Evolutionary conservation across 2,113 vertebrate genomes (phyloP).

Genomic region (Pluvianellus socialis): DNA sequence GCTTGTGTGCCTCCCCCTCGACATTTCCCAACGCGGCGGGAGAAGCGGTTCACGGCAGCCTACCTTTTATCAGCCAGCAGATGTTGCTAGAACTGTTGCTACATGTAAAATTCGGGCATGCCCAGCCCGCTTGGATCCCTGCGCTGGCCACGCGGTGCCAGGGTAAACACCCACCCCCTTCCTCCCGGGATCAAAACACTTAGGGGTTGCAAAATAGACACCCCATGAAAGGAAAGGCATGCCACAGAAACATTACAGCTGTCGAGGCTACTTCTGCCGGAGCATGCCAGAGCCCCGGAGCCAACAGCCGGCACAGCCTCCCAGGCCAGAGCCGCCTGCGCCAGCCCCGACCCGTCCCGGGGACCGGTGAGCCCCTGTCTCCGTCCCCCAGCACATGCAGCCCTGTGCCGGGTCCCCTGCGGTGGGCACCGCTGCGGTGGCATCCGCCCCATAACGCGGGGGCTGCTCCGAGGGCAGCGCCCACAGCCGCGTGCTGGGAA

Average conservation of each 20-base stretch:
- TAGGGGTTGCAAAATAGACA: conserved; percentile 64
- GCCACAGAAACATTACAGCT: conserved; percentile 48
- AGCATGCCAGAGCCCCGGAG: not conserved
- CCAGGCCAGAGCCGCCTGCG: not conserved
- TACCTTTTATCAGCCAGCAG: conserved; percentile 66
- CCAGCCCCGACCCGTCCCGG: accelerated
- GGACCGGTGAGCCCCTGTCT: not conserved
- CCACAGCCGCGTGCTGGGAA: not conserved
- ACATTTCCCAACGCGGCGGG: conserved; percentile 2
- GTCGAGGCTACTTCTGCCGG: conserved; percentile 3
- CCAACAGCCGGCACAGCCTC: not conserved
- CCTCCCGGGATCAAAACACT: conserved; percentile 55
- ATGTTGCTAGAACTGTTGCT: conserved; percentile 62
- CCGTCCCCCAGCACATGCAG: not conserved
- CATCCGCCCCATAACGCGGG: accelerated
- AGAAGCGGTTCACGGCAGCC: not conserved
- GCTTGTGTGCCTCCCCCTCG: conserved; percentile 31
- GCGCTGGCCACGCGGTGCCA: conserved; percentile 20
- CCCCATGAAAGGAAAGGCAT: conserved; percentile 63
- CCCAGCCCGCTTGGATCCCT: conserved; percentile 23
- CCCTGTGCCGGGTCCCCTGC: not conserved
- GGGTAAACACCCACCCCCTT: conserved; percentile 58
- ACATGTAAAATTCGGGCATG: conserved; percentile 23
- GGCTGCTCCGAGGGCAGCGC: not conserved
- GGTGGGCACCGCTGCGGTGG: no score